Evolutionary conservation across 2,888 invertebrate species (phyloP), one percentile per base, ranked within the genome.

Genomic region (Pilophorus perplexus): DNA sequence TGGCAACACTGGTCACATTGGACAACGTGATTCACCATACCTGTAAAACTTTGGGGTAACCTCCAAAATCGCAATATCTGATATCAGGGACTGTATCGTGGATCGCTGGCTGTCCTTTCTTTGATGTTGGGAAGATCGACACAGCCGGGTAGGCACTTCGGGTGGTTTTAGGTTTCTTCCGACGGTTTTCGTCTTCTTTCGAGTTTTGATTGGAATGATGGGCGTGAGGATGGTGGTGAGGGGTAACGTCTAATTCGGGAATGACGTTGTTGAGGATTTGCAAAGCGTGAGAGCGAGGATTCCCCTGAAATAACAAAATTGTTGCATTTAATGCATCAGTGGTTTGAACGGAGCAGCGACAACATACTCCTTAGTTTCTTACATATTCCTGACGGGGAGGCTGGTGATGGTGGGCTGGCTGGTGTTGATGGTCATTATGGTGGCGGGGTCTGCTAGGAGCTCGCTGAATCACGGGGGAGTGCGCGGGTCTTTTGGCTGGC

Each of bases 41-140:
- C 76, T 82, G 82, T 16, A 91, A 80, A 16, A 87, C 83, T 72
- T 84, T 84, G 38, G 88, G 86, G 78, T 88, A 85, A 8, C 94
- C 94, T 44, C 92, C 93, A 73, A 94, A 81, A 76, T 92, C 87
- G 54, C 84, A 81, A 75, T 91, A 89, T 72, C 81, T 85, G 48
- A 82, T 79, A 73, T 78, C 80, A 14, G 76, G 72, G 55, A 78
- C 75, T 2, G 76, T 76, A 69, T 79, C 73, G 50, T 79, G 78
- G 20, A 62, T 3, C n/a, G 28, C 18, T 14, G 2, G 64, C 14
- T 20, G 8, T 38, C 38, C 8, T 20, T 57, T 57, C n/a, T 16
- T 33, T 18, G 5, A 6, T 4, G 40, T 3, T 2, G 52, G 64
- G 52, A 52, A 64, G 25, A 64, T 64, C 6, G 50, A 50, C 0